Evolutionary conservation across 1,140 invertebrate species (phyloP).

Genomic region (Galleria mellonella): DNA sequence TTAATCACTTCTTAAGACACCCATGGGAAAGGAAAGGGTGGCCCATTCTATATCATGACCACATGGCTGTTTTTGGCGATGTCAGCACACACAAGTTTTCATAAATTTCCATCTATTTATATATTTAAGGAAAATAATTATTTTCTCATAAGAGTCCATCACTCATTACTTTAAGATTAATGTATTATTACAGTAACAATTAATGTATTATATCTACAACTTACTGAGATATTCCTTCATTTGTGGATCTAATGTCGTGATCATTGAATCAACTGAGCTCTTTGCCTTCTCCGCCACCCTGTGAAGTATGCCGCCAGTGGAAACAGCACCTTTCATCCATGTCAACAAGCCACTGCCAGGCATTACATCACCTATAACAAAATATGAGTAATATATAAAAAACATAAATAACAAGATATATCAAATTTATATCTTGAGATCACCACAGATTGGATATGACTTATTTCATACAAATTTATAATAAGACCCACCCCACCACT

Average conservation of each 20-base stretch:
- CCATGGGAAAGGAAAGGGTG: too few species aligned
- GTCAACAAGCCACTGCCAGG: slow-evolving; percentile 73
- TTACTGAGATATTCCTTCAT: slow-evolving; percentile 92
- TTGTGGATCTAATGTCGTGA: slow-evolving; percentile 91
- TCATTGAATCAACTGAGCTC: slow-evolving; percentile 88
- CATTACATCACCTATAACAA: slow-evolving; percentile 59
- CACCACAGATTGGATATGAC: too few species aligned
- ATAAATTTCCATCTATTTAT: not conserved
- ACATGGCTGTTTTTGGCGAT: too few species aligned
- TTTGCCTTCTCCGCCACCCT: slow-evolving; percentile 83
- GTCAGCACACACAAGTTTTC: too few species aligned
- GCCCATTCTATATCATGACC: too few species aligned
- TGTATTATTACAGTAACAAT: not conserved
- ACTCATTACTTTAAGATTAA: too few species aligned
- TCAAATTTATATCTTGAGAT: too few species aligned
- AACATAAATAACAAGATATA: too few species aligned
- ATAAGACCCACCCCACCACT: too few species aligned
- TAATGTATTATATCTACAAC: slow-evolving; percentile 18
- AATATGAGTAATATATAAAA: not conserved
- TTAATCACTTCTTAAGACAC: too few species aligned
- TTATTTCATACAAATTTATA: too few species aligned
- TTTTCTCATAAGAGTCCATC: too few species aligned
- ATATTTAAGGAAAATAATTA: not conserved
- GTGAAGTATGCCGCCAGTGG: slow-evolving; percentile 64
- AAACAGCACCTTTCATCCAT: slow-evolving; percentile 76